Conservation (phyloP, 2,113 vertebrate species). For the Sylvietta virens region DNA sequence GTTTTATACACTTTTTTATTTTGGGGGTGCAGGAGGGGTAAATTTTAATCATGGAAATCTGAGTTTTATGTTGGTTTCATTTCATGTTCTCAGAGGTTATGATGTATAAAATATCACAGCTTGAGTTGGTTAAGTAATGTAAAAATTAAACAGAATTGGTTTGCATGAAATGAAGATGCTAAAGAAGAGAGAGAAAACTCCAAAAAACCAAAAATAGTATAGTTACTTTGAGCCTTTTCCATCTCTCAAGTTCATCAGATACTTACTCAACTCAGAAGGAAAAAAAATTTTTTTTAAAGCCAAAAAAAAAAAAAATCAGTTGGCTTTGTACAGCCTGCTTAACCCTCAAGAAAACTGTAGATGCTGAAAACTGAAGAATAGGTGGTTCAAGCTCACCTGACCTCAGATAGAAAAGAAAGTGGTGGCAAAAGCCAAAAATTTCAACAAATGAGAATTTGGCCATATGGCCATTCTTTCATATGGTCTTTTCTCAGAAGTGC, state of each 20-base stretch:
- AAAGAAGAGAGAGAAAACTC: not conserved
- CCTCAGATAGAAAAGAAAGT: not conserved
- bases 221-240: not conserved
- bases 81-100: not conserved
- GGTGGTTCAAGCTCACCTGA: not conserved
- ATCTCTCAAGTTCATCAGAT: not conserved
- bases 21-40: fast-evolving
- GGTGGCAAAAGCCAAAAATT: not conserved
- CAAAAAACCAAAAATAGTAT: not conserved
- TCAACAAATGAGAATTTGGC: not conserved
- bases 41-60: not conserved
- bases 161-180: not conserved
- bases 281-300: not conserved
- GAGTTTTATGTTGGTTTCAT: not conserved
- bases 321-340: not conserved
- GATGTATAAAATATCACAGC: not conserved
- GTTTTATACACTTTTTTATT: not conserved
- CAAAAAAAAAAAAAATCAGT: not conserved
- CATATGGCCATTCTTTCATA: not conserved
- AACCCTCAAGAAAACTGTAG: not conserved
- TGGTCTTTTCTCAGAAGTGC: not conserved
- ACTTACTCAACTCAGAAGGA: not conserved
- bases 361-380: not conserved
- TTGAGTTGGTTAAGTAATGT: not conserved
- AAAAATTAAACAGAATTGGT: not conserved